Percentiles rank a stretch among this genome's conserved stretches.
phyloP scores from a whole-genome alignment of 2,888 invertebrate genomes.

The Hymenopus coronatus region DNA sequence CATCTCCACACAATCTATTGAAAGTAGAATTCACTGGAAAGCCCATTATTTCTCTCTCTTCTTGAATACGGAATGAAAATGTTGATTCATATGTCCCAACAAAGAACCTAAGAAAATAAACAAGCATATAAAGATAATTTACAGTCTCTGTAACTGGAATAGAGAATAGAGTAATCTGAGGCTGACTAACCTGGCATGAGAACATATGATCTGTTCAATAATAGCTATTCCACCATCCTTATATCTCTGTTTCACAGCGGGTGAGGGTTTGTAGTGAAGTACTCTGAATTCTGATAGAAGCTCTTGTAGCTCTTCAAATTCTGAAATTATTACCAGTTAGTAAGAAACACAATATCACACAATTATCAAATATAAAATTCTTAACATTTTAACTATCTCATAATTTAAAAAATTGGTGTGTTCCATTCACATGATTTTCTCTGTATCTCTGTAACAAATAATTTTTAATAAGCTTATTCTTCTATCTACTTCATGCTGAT shows the following conservation, averaged over 20 bases:
- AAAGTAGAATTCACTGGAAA: constrained; percentile 79
- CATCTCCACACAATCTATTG: constrained; percentile 75
- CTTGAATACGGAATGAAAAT: constrained; percentile 94
- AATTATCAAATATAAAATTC: background rate
- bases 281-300: constrained; percentile 49
- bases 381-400: background rate
- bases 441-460: no score
- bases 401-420: no score
- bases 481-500: no score
- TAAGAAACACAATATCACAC: background rate
- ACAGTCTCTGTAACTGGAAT: background rate
- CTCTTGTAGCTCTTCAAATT: constrained; percentile 51
- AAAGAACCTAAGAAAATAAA: constrained; percentile 59
- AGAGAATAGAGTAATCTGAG: background rate
- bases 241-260: constrained; percentile 46
- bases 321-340: constrained; percentile 42
- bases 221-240: constrained; percentile 88
- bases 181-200: constrained; percentile 64
- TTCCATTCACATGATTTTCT: no score
- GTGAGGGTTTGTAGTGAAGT: constrained; percentile 48
- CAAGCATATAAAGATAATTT: background rate
- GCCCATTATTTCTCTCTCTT: constrained; percentile 93
- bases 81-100: constrained; percentile 94
- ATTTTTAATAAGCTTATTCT: no score
- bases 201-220: constrained; percentile 93